phyloP scores from a whole-genome alignment of 2,888 invertebrate species.

The Habroteleia sp. region DNA sequence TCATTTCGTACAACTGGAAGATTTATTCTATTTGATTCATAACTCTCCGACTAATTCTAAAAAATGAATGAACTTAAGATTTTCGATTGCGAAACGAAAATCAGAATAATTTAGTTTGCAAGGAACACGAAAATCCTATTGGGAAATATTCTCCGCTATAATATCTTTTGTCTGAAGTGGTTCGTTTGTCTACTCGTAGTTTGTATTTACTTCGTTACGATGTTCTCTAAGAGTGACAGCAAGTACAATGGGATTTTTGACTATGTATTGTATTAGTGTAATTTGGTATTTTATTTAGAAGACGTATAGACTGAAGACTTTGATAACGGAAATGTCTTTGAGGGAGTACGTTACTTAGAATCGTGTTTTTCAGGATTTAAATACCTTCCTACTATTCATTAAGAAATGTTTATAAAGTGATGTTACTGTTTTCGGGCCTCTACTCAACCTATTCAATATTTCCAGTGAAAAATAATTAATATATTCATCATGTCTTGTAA shows the following conservation, averaged over 20 bases:
- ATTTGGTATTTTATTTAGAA: constrained; percentile 6
- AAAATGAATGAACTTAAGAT: background rate
- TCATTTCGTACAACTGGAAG: too few species aligned
- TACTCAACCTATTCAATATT: too few species aligned
- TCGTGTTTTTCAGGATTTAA: too few species aligned
- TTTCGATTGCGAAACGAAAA: background rate
- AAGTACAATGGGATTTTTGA: constrained; percentile 13
- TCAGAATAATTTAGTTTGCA: constrained; percentile 9
- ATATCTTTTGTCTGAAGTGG: constrained; percentile 27
- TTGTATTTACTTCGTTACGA: constrained; percentile 9
- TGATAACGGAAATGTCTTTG: background rate
- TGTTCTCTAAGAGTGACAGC: constrained; percentile 10
- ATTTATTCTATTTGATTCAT: too few species aligned
- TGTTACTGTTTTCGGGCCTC: too few species aligned
- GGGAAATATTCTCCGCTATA: constrained; percentile 12
- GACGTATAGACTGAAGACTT: background rate
- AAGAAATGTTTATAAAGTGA: too few species aligned
- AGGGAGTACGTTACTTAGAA: too few species aligned
- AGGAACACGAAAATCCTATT: constrained; percentile 18
- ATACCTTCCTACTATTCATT: too few species aligned
- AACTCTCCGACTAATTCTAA: too few species aligned
- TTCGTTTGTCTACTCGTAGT: constrained; percentile 16
- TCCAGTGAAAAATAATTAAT: too few species aligned
- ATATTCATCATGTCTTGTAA: too few species aligned
- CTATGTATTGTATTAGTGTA: constrained; percentile 6